Percentiles rank a stretch among this genome's conserved stretches.
These are phyloP conservation scores for Drosophila pseudoobscura DNA, from an alignment of 1,140 invertebrate species.

Conservation along the genomic window DNA sequence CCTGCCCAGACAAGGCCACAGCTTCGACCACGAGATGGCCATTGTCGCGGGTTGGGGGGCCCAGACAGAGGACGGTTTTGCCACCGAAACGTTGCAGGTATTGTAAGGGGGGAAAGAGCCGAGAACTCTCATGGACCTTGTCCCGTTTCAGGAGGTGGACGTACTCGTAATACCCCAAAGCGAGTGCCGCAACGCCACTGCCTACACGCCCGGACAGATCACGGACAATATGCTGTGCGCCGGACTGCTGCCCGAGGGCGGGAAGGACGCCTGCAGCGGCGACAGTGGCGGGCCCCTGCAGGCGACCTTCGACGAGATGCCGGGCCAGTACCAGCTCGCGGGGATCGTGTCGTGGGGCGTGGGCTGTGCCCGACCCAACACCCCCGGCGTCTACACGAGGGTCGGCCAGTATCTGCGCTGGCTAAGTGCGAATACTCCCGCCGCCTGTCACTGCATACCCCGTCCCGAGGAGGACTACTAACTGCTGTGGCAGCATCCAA, in stretches of 20 bases:
- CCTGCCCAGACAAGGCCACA: constrained; percentile 87
- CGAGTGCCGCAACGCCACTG: constrained; percentile 55
- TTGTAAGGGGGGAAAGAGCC: background rate
- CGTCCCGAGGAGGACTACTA: constrained; percentile 49
- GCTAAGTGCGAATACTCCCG: constrained; percentile 86
- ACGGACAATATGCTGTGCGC: constrained; percentile 84
- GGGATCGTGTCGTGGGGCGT: constrained; percentile 88
- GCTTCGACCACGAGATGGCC: constrained; percentile 84
- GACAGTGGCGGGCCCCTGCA: constrained; percentile 89
- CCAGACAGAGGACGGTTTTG: constrained; percentile 85
- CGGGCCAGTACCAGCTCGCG: constrained; percentile 71
- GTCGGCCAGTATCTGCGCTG: constrained; percentile 88
- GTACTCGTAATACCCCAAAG: constrained; percentile 82
- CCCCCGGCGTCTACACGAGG: constrained; percentile 89
- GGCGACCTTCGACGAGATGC: constrained; percentile 62
- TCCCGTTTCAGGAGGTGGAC: constrained; percentile 84
- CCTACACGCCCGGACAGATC: constrained; percentile 58
- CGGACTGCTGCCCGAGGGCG: constrained; percentile 81
- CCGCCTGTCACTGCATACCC: constrained; percentile 84
- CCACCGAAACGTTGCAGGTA: constrained; percentile 84
- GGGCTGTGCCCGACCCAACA: constrained; percentile 86
- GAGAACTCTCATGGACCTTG: background rate
- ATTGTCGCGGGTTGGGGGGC: constrained; percentile 90
- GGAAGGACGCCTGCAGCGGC: constrained; percentile 86
- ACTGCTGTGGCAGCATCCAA: constrained; percentile 24